Evolutionary conservation across 2,797 vertebrate species (phyloP).

Genomic region (Pelobates cultripes): DNA sequence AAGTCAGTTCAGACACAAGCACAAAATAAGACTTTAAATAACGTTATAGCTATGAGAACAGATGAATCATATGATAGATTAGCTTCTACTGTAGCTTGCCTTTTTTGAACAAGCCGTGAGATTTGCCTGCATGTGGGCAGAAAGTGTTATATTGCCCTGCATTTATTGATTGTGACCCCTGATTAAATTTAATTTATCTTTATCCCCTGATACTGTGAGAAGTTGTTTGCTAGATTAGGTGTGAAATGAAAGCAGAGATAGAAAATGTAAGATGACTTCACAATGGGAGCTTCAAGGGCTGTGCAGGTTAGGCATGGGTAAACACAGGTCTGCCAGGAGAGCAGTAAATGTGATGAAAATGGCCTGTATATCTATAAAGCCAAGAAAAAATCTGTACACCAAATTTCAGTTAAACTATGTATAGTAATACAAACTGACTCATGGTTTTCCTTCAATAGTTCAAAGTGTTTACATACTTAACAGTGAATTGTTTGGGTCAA

Average conservation of each 20-base stretch:
- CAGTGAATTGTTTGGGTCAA: too few relatives aligned
- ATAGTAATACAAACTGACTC: too few relatives aligned
- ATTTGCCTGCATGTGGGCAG: neutral
- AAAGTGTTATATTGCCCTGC: neutral
- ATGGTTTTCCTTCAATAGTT: too few relatives aligned
- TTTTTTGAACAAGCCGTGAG: neutral
- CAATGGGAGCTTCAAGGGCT: neutral
- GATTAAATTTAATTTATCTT: slow-evolving; percentile 11
- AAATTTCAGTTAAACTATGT: too few relatives aligned
- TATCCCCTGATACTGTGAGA: neutral
- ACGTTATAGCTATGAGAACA: neutral
- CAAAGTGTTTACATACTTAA: too few relatives aligned
- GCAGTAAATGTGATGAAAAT: neutral
- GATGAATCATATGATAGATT: neutral
- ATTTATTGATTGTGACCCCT: slow-evolving; percentile 1
- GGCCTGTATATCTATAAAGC: too few relatives aligned
- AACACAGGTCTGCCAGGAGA: neutral
- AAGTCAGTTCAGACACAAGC: neutral
- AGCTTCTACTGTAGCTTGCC: neutral
- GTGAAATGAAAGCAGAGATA: neutral
- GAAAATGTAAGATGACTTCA: neutral
- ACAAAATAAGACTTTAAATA: neutral
- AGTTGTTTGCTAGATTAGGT: slow-evolving; percentile 2
- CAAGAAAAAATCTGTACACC: too few relatives aligned
- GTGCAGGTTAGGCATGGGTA: neutral